Percentiles rank a stretch among this genome's conserved stretches.
These are phyloP conservation scores for Aselliscus stoliczkanus DNA, from an alignment of 2,797 vertebrate species.

Conservation along the genomic window DNA sequence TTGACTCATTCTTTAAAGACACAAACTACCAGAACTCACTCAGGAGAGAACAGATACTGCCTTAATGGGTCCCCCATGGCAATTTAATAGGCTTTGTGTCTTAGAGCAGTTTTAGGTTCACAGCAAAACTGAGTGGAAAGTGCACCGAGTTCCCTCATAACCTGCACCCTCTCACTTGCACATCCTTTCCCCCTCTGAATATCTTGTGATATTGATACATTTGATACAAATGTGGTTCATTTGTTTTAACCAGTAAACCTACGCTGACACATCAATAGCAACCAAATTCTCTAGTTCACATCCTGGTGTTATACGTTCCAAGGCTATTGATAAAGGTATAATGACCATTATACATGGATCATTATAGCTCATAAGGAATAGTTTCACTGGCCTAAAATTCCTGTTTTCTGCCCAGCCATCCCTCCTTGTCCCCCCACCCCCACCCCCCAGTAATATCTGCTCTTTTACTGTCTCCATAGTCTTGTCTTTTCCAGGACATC, in stretches of 20 bases:
- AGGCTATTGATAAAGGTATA: neutral
- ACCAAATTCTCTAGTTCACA: too few relatives aligned
- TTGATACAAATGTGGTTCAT: neutral
- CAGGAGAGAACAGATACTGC: neutral
- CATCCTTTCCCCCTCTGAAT: neutral
- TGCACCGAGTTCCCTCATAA: neutral
- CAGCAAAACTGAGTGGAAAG: too few relatives aligned
- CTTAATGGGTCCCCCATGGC: neutral
- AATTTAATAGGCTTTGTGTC: neutral
- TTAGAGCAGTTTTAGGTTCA: neutral
- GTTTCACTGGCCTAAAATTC: neutral
- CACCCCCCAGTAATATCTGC: too few relatives aligned
- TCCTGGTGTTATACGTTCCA: neutral
- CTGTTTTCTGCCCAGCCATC: neutral
- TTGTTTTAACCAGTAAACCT: neutral
- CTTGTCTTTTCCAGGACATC: neutral
- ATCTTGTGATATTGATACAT: neutral
- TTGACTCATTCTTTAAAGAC: neutral
- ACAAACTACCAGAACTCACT: neutral
- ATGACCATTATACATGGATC: neutral
- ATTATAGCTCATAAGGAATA: too few relatives aligned
- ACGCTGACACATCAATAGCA: too few relatives aligned
- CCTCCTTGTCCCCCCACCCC: too few relatives aligned
- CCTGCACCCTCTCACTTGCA: neutral
- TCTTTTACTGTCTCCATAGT: neutral